Base-by-base conservation (phyloP, 2,797 vertebrate genomes). In the Epinephelus malabaricus region DNA sequence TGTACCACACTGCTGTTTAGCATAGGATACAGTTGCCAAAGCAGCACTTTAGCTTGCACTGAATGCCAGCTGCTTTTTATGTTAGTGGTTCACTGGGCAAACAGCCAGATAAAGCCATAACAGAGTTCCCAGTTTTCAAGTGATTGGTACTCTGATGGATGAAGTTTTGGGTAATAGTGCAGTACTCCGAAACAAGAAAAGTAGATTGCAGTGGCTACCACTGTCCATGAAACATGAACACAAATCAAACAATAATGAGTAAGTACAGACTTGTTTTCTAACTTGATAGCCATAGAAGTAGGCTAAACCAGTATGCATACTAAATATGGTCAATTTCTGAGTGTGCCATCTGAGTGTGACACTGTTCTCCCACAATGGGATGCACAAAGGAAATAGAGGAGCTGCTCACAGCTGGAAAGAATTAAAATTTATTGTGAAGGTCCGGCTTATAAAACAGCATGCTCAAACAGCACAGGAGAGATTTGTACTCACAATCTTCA, bases 181-280 rank as follows among this genome's bases (percentile, higher is more conserved):
- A 72, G 10, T 11, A 18, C n/a, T 45, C 6, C 13, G 6, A 62
- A 56, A 23, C 15, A 51, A 50, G 61, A 59, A 51, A 72, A 19
- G 23, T 14, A 30, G 8, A 60, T 60, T 43, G 17, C 14, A 3
- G 6, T 34, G 34, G 34, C 34, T 34, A 34, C 34, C 34, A 30
- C 34, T 65, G 11, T 43, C 30, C 34, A 58, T 60, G 18, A 79
- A n/a, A 69, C 64, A 51, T 45, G 34, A 60, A 66, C 21, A 75
- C 12, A 53, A 45, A 49, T 55, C 12, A 66, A 51, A 80, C 49
- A 69, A 46, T 53, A 69, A 40, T 58, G 15, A 47, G 3, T 12
- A 25, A 21, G 45, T 43, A 54, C 1, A 1, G 13, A 55, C 51
- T 51, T 65, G 7, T 47, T 40, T 53, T 5, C 18, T 25, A 23